These are phyloP conservation scores for Coleophora deauratella DNA, from an alignment of 2,888 invertebrate genomes.

Conservation along the genomic window DNA sequence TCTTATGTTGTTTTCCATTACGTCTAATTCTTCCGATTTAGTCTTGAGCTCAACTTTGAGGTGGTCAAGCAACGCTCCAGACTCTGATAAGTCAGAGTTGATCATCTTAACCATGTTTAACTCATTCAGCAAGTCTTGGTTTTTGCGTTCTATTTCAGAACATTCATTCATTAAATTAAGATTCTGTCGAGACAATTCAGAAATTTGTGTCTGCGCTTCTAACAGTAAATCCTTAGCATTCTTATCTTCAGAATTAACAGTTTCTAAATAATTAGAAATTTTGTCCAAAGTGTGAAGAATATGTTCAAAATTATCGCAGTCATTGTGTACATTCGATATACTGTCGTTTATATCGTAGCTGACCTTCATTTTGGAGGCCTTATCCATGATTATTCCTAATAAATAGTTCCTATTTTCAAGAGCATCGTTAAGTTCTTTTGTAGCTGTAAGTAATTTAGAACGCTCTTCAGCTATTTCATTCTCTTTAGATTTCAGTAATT, in stretches of 20 bases:
- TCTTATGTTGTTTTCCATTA: constrained; percentile 33
- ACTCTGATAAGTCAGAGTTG: constrained; percentile 26
- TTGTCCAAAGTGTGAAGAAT: constrained; percentile 34
- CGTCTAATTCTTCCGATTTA: constrained; percentile 36
- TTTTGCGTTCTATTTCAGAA: constrained; percentile 24
- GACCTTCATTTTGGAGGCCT: constrained; percentile 22
- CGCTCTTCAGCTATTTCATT: neutral
- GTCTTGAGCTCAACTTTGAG: constrained; percentile 33
- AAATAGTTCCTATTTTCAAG: constrained; percentile 21
- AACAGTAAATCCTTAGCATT: constrained; percentile 20
- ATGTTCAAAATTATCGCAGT: constrained; percentile 21
- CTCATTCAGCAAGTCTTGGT: constrained; percentile 21
- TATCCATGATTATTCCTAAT: constrained; percentile 28
- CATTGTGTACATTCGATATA: constrained; percentile 13
- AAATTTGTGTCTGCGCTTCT: constrained; percentile 30
- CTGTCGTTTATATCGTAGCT: constrained; percentile 24
- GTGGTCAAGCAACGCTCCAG: constrained; percentile 28
- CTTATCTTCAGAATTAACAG: constrained; percentile 19
- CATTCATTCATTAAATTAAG: constrained; percentile 23
- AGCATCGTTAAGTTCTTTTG: constrained; percentile 11
- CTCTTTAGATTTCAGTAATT: neutral
- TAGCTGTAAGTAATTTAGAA: constrained; percentile 1
- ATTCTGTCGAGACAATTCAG: constrained; percentile 28
- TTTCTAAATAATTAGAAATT: constrained; percentile 25
- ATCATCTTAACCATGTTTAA: constrained; percentile 27